Evolutionary conservation across 2,888 invertebrate species (phyloP).

Genomic region (Noctua janthina): DNA sequence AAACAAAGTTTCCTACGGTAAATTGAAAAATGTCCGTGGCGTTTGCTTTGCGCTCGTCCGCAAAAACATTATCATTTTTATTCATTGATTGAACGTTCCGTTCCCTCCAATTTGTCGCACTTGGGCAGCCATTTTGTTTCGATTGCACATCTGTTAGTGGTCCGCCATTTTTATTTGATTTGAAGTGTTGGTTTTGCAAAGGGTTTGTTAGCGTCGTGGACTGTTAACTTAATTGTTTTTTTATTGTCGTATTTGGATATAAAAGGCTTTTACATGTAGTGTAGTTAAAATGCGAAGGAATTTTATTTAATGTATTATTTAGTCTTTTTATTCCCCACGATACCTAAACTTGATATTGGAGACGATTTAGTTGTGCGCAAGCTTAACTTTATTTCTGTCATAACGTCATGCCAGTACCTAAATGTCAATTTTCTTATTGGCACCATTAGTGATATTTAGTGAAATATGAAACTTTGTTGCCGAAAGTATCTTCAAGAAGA

Average conservation of each 20-base stretch:
- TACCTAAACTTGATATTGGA: neutral
- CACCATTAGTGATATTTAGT: no score
- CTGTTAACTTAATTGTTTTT: neutral
- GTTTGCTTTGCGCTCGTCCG: conserved; percentile 27
- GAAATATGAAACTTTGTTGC: neutral
- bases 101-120: conserved; percentile 28
- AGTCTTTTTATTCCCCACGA: neutral
- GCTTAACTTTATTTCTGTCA: neutral
- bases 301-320: neutral
- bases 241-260: neutral
- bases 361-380: neutral
- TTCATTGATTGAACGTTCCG: conserved; percentile 27
- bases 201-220: neutral
- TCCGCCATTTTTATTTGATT: conserved; percentile 16
- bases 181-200: conserved; percentile 2
- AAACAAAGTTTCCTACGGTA: conserved; percentile 11
- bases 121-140: conserved; percentile 49
- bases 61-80: conserved; percentile 42
- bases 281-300: neutral
- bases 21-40: conserved; percentile 37
- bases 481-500: neutral
- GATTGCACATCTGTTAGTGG: conserved; percentile 19
- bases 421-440: neutral
- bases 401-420: neutral
- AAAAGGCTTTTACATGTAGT: neutral